Base-by-base conservation (phyloP, 2,797 vertebrate genomes). In the Arrhamphus sclerolepis region DNA sequence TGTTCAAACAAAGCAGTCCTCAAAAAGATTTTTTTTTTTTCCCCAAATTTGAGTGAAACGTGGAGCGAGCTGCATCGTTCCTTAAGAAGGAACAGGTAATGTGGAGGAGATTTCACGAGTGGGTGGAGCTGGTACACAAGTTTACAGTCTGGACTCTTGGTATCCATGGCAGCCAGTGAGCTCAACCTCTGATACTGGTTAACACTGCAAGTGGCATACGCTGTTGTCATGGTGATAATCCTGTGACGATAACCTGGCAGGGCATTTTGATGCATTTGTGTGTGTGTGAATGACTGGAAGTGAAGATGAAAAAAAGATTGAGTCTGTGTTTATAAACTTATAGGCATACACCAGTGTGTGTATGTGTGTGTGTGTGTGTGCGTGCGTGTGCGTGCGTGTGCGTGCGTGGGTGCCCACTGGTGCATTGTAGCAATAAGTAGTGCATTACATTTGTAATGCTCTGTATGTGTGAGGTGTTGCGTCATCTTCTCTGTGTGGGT, bases 401-500 rank as follows among this genome's bases (percentile, higher is more conserved):
- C 7, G 29, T 34, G 31, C 9, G 6, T 34, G 8, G 3, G 31
- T 34, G 9, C 10, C 31, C 31, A 34, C 31, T 34, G 31, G 31
- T 48, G 16, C 11, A 13, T 21, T 63, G 52, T 38, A 62, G 56
- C 34, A 39, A 19, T 31, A 46, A 78, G 54, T 50, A 56, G 65
- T 63, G 75, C 56, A 26, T 75, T 72, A 44, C 58, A 72, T 80
- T 56, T 69, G 46, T 42, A 40, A 59, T 70, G 62, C 60, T 66
- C 69, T 66, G 71, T 70, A 62, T 68, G 74, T 75, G 78, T 62
- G 77, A 82, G 71, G 81, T 88, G 82, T 86, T 90, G 87, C 80
- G 53, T 86, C 88, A 88, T 72, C 76, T 80, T 84, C 80, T 71
- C 75, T 72, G 87, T 83, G 88, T 88, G 82, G 84, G 88, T 87